phyloP scores from a whole-genome alignment of 37 sponge, comb jelly and placozoan genomes.

The Bolinopsis microptera region DNA sequence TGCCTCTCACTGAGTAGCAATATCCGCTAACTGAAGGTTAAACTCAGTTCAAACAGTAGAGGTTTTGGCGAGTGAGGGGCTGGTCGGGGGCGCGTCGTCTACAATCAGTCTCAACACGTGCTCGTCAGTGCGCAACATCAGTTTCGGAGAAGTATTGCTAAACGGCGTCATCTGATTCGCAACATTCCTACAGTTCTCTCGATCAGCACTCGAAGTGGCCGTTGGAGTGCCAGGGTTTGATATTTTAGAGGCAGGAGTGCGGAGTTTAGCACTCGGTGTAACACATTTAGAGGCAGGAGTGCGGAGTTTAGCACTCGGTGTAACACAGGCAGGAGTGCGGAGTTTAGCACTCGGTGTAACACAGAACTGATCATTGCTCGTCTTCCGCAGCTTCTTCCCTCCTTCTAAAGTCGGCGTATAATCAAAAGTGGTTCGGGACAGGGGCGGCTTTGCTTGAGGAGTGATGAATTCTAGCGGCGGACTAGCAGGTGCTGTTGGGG shows the following conservation, averaged over 20 bases:
- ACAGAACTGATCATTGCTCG: neutral
- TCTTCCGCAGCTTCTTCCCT: neutral
- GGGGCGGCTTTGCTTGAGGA: neutral
- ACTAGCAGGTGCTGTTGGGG: neutral
- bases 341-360: neutral
- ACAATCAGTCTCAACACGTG: slow-evolving; percentile 20
- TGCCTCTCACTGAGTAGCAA: neutral
- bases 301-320: too few relatives aligned
- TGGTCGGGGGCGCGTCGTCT: neutral
- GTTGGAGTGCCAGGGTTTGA: neutral
- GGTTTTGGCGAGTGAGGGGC: neutral
- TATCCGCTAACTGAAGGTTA: neutral
- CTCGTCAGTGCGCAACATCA: slow-evolving; percentile 19
- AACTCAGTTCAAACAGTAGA: slow-evolving; percentile 17
- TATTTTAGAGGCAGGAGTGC: neutral
- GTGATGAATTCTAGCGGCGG: slow-evolving; percentile 63
- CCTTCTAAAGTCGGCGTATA: slow-evolving; percentile 30
- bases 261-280: too few relatives aligned
- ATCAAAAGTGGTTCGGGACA: neutral
- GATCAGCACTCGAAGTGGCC: neutral
- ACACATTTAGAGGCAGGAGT: neutral
- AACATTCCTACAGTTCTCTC: neutral
- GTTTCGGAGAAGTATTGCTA: neutral
- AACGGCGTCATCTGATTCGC: slow-evolving; percentile 1
- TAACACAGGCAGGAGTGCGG: neutral